Conservation (phyloP, 2,888 invertebrate species). For the Cantharis rustica region DNA sequence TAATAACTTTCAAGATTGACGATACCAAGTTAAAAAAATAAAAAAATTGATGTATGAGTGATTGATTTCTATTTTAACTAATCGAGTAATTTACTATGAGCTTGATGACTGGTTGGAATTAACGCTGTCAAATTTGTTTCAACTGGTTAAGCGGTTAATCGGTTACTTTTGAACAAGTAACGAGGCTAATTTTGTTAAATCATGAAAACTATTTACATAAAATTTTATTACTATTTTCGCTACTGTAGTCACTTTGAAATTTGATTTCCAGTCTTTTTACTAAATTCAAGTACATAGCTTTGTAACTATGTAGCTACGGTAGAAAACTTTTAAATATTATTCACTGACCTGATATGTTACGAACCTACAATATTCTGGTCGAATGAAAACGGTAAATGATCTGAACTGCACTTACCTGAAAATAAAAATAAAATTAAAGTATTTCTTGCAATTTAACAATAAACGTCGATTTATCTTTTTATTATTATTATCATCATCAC, state of each 20-base stretch:
- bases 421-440: background rate
- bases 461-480: background rate
- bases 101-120: background rate
- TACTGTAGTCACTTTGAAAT: background rate
- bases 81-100: background rate
- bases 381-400: background rate
- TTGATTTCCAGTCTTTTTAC: background rate
- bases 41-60: background rate
- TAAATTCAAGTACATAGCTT: too few species aligned
- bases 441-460: background rate
- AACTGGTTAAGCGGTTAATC: background rate
- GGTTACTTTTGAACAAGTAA: background rate
- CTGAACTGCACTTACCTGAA: background rate
- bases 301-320: too few species aligned
- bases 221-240: background rate
- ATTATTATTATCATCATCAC: background rate
- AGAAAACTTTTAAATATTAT: background rate
- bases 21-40: background rate
- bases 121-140: background rate
- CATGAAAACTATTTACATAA: background rate
- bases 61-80: background rate
- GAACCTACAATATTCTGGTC: background rate
- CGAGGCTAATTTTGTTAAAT: background rate
- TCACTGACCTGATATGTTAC: background rate
- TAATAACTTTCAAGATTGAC: background rate